phyloP scores from a whole-genome alignment of 2,797 vertebrate species.

The Oreochromis grahami region DNA sequence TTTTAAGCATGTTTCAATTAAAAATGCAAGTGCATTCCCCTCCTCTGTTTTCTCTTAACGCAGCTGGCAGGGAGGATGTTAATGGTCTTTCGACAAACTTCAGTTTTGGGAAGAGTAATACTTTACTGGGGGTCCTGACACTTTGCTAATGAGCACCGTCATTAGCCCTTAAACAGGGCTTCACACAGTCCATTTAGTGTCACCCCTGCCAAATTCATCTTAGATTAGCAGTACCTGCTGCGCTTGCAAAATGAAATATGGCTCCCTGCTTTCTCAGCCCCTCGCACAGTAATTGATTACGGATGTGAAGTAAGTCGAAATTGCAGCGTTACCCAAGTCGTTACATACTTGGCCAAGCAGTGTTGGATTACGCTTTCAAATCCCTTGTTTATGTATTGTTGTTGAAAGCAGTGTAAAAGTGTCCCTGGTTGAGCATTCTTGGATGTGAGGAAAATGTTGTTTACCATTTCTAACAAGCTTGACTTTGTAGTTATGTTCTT shows the following conservation, averaged over 20 bases:
- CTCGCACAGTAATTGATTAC: slow-evolving; percentile 44
- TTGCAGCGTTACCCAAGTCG: slow-evolving; percentile 27
- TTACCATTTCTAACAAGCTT: slow-evolving; percentile 60
- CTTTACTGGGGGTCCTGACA: slow-evolving; percentile 20
- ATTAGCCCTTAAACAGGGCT: slow-evolving; percentile 32
- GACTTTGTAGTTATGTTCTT: slow-evolving; percentile 49
- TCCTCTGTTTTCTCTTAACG: neutral
- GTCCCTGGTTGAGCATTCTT: slow-evolving; percentile 39
- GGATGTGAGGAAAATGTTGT: slow-evolving; percentile 49
- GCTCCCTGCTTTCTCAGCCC: slow-evolving; percentile 22
- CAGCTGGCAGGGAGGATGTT: neutral
- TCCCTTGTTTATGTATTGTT: slow-evolving; percentile 48
- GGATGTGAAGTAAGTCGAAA: slow-evolving; percentile 27
- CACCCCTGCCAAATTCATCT: slow-evolving; percentile 25
- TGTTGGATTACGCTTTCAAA: slow-evolving; percentile 43
- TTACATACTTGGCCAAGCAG: slow-evolving; percentile 45
- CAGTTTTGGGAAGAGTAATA: slow-evolving; percentile 10
- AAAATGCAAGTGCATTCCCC: neutral
- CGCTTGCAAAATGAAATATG: slow-evolving; percentile 24
- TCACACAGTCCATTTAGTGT: slow-evolving; percentile 28
- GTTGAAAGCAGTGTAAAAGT: slow-evolving; percentile 48
- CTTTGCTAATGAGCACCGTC: slow-evolving; percentile 34
- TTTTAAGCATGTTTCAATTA: neutral
- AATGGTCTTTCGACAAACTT: neutral
- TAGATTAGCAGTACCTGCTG: slow-evolving; percentile 24